Conservation (phyloP, 64 coral and sea anemone genomes). For the Actinia equina region DNA sequence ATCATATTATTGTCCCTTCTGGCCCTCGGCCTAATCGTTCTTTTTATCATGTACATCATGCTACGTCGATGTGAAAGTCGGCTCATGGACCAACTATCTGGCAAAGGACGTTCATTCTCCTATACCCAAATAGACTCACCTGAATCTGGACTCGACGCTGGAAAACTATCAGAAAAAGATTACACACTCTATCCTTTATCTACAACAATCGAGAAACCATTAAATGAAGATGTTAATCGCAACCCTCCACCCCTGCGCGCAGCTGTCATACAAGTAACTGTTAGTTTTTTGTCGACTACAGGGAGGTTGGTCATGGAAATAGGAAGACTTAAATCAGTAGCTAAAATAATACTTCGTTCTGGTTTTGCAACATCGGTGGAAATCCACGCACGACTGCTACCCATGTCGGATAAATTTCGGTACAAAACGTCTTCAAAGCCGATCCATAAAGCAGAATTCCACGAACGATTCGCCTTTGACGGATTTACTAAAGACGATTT, state of each 20-base stretch:
- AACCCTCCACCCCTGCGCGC: neutral
- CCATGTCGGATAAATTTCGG: conserved; percentile 32
- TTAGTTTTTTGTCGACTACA: neutral
- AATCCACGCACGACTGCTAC: conserved; percentile 8
- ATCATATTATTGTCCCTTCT: conserved; percentile 49
- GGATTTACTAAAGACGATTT: conserved; percentile 34
- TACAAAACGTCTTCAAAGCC: conserved; percentile 29
- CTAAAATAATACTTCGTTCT: neutral
- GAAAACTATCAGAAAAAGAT: neutral
- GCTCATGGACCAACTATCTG: conserved; percentile 21
- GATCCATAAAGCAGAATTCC: conserved; percentile 18
- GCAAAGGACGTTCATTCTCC: neutral
- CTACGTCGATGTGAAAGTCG: conserved; percentile 13
- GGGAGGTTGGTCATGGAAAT: conserved; percentile 1
- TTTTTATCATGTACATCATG: conserved; percentile 49
- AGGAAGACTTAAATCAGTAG: neutral
- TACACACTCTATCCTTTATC: neutral
- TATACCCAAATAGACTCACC: neutral
- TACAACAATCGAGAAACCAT: neutral
- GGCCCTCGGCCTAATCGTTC: conserved; percentile 24
- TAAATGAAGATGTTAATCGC: neutral
- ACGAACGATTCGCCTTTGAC: conserved; percentile 50
- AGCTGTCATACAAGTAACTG: neutral
- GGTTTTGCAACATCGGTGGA: neutral
- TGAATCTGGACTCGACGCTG: neutral